Evolutionary conservation across 2,888 invertebrate genomes (phyloP).

Genomic region (Polymixis flavicincta): DNA sequence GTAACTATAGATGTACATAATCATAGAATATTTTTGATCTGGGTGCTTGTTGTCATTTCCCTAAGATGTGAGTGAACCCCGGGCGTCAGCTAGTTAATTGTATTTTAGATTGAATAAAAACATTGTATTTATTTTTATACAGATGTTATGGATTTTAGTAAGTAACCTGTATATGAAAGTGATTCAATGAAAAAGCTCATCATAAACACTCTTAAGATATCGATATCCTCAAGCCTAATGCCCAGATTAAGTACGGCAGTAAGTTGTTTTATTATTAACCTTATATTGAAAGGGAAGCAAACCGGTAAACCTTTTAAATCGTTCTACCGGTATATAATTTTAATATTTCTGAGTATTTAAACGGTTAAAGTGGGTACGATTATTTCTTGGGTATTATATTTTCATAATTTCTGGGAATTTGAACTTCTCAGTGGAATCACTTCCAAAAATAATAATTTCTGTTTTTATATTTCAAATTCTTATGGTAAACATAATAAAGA

Average conservation of each 20-base stretch:
- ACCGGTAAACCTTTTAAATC: neutral
- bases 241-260: neutral
- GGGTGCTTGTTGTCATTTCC: neutral
- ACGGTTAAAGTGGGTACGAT: neutral
- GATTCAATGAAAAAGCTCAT: neutral
- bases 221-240: neutral
- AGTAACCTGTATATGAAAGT: neutral
- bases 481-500: neutral
- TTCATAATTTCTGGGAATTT: neutral
- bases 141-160: neutral
- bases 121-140: neutral
- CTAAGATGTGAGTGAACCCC: neutral
- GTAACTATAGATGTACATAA: neutral
- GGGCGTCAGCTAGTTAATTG: too few species aligned
- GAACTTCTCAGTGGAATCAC: neutral
- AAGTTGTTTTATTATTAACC: slow-evolving; percentile 29
- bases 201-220: neutral
- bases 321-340: neutral
- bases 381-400: neutral
- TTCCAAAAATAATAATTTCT: neutral
- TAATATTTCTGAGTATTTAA: slow-evolving; percentile 1
- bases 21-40: neutral
- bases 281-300: slow-evolving; percentile 17
- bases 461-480: neutral
- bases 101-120: neutral